Evolutionary conservation across 2,888 invertebrate genomes (phyloP).

Genomic region (Lapara coniferarum): DNA sequence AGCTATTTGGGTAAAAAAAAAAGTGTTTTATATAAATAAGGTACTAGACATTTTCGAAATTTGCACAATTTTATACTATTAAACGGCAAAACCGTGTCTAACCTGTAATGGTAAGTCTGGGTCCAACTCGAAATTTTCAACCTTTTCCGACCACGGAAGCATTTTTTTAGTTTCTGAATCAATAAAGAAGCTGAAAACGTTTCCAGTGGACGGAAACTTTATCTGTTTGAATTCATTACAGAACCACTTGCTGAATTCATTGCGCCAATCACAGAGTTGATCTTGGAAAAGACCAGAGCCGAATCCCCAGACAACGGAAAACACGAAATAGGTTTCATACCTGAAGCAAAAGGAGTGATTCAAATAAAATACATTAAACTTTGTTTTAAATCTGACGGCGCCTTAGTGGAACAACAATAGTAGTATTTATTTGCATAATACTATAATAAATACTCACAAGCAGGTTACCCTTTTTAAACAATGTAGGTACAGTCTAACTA

Average conservation of each 20-base stretch:
- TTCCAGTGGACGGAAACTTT: conserved; percentile 92
- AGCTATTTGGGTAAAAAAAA: too few relatives aligned
- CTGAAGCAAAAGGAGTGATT: conserved; percentile 47
- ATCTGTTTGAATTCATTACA: conserved; percentile 95
- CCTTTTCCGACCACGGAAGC: conserved; percentile 92
- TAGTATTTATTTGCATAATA: too few relatives aligned
- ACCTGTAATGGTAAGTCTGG: conserved; percentile 94
- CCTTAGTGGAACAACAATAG: too few relatives aligned
- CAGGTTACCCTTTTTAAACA: too few relatives aligned
- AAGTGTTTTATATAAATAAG: too few relatives aligned
- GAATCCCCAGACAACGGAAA: conserved; percentile 96
- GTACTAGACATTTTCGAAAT: too few relatives aligned
- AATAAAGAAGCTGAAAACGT: conserved; percentile 95
- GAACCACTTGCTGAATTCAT: conserved; percentile 98
- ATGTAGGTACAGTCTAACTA: too few relatives aligned
- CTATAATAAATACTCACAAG: too few relatives aligned
- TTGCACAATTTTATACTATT: background rate
- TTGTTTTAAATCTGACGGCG: too few relatives aligned
- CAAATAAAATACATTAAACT: background rate
- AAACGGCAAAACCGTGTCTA: conserved; percentile 26
- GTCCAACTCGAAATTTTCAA: conserved; percentile 91
- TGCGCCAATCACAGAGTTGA: conserved; percentile 94
- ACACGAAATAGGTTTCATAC: conserved; percentile 97
- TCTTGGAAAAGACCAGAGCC: conserved; percentile 96
- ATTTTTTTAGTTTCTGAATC: conserved; percentile 94